A percentile compares a stretch with the other conserved stretches of the same genome.
These are phyloP conservation scores for Chrysolina haemoptera DNA, from an alignment of 2,888 invertebrate genomes.

Conservation along the genomic window DNA sequence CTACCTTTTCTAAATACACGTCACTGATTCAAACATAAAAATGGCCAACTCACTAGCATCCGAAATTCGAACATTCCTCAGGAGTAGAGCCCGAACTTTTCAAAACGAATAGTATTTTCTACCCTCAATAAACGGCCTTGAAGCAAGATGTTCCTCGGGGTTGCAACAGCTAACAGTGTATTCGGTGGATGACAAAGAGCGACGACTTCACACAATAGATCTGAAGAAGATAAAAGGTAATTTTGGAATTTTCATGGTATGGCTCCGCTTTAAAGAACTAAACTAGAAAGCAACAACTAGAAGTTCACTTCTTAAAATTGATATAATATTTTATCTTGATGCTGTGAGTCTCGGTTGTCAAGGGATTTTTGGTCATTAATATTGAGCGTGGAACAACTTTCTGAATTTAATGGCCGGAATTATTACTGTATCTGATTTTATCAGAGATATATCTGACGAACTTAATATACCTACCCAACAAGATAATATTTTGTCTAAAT, in stretches of 20 bases:
- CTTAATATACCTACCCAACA: too few species aligned
- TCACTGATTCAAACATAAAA: constrained; percentile 31
- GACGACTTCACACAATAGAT: constrained; percentile 52
- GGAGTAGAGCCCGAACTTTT: constrained; percentile 47
- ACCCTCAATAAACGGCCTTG: constrained; percentile 67
- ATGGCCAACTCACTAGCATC: constrained; percentile 17
- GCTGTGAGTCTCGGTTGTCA: constrained; percentile 20
- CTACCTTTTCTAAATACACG: not conserved
- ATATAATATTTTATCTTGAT: constrained; percentile 32
- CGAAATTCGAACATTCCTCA: constrained; percentile 14
- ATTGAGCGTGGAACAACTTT: constrained; percentile 2
- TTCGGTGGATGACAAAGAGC: constrained; percentile 51
- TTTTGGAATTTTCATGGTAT: constrained; percentile 64
- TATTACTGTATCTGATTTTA: constrained; percentile 7
- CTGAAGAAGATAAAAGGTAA: constrained; percentile 56
- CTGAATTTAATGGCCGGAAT: not conserved
- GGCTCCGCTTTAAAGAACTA: constrained; percentile 38
- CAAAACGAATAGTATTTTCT: constrained; percentile 63
- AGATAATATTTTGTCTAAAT: not conserved
- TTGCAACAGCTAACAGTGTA: constrained; percentile 58
- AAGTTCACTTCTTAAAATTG: constrained; percentile 29
- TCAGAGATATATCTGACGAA: not conserved
- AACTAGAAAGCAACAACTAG: constrained; percentile 32
- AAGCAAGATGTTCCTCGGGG: constrained; percentile 63
- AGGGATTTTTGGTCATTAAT: constrained; percentile 21